A percentile compares a stretch with the other conserved stretches of the same genome.
Conservation (phyloP, 2,888 invertebrate species). For the Tyria jacobaeae region DNA sequence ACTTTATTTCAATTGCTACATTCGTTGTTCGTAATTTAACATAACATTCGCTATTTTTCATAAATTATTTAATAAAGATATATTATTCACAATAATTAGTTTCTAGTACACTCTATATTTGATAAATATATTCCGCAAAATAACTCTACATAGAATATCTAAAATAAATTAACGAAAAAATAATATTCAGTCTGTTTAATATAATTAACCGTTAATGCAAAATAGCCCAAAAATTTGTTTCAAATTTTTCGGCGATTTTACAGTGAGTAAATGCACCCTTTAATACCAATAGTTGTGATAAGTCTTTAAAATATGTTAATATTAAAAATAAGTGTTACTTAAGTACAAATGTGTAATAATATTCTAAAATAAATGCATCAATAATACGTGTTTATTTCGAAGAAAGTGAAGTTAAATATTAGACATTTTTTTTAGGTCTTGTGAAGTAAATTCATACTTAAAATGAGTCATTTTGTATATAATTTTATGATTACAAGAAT, state of each 20-base stretch:
- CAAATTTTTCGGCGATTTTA: constrained; percentile 74
- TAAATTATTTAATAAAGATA: constrained; percentile 44
- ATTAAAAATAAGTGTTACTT: constrained; percentile 20
- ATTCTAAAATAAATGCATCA: constrained; percentile 26
- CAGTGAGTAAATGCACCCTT: constrained; percentile 58
- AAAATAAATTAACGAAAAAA: constrained; percentile 72
- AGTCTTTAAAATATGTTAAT: constrained; percentile 20
- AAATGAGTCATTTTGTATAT: no score
- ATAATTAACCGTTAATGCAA: constrained; percentile 58
- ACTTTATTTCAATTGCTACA: constrained; percentile 63
- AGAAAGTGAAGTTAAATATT: no score
- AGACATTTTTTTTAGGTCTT: no score
- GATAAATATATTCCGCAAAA: constrained; percentile 36
- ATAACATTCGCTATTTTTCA: constrained; percentile 40
- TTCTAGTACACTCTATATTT: constrained; percentile 31
- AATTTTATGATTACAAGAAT: no score
- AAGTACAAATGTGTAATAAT: constrained; percentile 21
- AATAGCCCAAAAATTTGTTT: constrained; percentile 72
- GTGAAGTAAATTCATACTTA: no score
- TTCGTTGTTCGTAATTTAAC: constrained; percentile 57
- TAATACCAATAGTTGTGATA: constrained; percentile 49
- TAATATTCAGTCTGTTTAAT: constrained; percentile 73
- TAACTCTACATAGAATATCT: constrained; percentile 53
- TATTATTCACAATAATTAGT: constrained; percentile 47
- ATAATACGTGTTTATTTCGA: constrained; percentile 16